Evolutionary conservation across 2,888 invertebrate species (phyloP), one percentile per base, ranked within the genome.

Genomic region (Amphipyra tragopoginis): DNA sequence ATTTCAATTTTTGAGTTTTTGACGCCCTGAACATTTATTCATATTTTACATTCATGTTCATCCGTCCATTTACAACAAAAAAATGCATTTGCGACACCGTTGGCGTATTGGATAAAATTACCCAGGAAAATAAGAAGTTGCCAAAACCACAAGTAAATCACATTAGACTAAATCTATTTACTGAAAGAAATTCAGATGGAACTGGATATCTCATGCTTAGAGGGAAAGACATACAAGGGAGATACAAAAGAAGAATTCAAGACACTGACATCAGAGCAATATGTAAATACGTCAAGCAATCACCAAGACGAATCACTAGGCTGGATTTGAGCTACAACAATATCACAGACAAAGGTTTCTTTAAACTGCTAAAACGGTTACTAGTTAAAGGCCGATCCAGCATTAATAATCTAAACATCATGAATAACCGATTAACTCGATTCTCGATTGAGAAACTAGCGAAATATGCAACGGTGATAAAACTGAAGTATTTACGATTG

Each of bases 261-360:
- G 92, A 95, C 52, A 68, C 79, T 0, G 96, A 96, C 64, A 90
- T 96, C 38, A 78, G 86, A 55, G 92, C 93, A 11, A 90, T 96
- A 21, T 86, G 90, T n/a, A 36, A 84, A 0, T 96, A 96, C 64
- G 74, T 96, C 0, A 83, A 81, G 38, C 86, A 91, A 47, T 81
- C 94, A 60, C 88, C 90, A 0, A 78, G 85, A 21, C 84, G 95
- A 50, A 92, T 96, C 3, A 90, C 90, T 0, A 93, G 89, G 50
- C 48, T 96, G 0, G 95, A 96, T 74, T 82, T 96, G 6, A 89
- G 95, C 29, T 96, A 96, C 75, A 96, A 96, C 67, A 77, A 93
- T 49, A 95, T 96, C 9, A 95, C 95, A 0, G 95, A 96, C 66
- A 65, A 65, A 13, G 96, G 96, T 0, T 90, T 96, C 21, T 83